A percentile compares a stretch with the other conserved stretches of the same genome.
Conservation (phyloP, 2,888 invertebrate species). For the Eremobia ochroleuca region DNA sequence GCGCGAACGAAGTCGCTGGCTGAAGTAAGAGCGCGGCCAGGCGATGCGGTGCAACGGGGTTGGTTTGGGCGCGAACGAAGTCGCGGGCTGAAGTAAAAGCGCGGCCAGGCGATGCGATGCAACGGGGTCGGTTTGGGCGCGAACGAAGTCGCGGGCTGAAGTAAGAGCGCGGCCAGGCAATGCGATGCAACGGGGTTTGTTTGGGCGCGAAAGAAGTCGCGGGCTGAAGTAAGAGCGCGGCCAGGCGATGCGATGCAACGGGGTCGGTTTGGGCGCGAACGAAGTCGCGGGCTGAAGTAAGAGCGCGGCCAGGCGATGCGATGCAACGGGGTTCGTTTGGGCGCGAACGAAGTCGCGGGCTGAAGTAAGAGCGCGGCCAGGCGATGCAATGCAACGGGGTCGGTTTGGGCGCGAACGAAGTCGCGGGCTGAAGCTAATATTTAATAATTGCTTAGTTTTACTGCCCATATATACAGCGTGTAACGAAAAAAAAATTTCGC, state of each 20-base stretch:
- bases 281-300: no score
- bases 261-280: no score
- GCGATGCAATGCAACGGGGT: neutral
- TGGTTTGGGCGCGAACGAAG: no score
- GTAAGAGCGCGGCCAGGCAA: neutral
- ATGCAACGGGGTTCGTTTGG: neutral
- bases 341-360: no score
- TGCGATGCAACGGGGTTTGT: neutral
- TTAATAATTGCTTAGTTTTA: neutral
- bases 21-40: neutral
- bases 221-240: neutral
- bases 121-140: no score
- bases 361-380: neutral
- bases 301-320: neutral
- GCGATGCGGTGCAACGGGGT: neutral
- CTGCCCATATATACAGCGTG: neutral
- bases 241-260: neutral
- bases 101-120: neutral
- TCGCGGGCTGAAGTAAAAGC: neutral
- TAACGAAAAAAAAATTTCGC: no score
- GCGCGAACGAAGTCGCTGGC: no score
- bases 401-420: no score
- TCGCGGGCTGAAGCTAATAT: neutral
- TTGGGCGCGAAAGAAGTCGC: no score
- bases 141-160: no score